Percentiles rank a stretch among this genome's conserved stretches.
phyloP scores from a whole-genome alignment of 2,113 vertebrate species.

The Meles meles region DNA sequence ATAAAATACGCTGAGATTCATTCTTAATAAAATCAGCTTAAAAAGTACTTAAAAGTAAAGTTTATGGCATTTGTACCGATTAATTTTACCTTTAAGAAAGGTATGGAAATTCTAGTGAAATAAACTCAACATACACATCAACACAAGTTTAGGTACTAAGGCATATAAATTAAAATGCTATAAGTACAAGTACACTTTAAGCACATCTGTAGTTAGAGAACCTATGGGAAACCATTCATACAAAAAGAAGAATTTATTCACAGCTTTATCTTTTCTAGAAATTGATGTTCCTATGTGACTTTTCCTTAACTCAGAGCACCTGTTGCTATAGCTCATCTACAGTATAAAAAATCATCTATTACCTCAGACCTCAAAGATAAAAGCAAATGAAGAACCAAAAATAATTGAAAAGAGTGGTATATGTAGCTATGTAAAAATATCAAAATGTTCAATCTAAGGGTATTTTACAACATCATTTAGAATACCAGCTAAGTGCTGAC shows the following conservation, averaged over 20 bases:
- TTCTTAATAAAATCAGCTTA: constrained; percentile 51
- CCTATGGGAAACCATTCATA: background rate
- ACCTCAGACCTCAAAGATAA: background rate
- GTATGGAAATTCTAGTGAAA: background rate
- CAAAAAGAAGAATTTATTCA: constrained; percentile 25
- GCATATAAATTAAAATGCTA: background rate
- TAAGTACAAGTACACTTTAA: background rate
- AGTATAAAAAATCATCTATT: background rate
- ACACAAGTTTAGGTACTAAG: background rate
- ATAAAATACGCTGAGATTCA: background rate
- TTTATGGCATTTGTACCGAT: background rate
- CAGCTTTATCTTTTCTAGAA: background rate
- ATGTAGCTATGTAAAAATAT: background rate
- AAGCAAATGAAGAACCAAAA: background rate
- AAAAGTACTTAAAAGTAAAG: constrained; percentile 1
- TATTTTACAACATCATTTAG: background rate
- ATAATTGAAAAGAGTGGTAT: background rate
- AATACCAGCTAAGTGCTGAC: background rate
- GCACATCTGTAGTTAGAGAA: background rate
- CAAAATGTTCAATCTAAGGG: background rate
- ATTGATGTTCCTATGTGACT: constrained; percentile 3
- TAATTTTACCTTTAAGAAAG: constrained; percentile 21
- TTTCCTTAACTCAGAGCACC: constrained; percentile 2
- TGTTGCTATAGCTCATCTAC: background rate
- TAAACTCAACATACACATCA: background rate